Evolutionary conservation across 2,888 invertebrate species (phyloP), one percentile per base, ranked within the genome.

Genomic region (Leistus spinibarbis): DNA sequence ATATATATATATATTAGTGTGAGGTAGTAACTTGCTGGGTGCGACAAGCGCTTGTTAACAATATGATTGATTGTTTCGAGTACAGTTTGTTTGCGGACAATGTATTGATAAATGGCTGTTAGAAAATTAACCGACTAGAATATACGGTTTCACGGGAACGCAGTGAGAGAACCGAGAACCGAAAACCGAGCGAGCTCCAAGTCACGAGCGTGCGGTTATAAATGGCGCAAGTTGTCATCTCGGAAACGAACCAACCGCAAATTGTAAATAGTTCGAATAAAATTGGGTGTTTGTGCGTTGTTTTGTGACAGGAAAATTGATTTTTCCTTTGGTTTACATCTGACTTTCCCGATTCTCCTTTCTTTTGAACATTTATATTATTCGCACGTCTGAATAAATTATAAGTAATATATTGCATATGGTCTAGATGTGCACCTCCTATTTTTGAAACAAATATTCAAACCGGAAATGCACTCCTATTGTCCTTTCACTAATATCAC

Each of bases 21-120:
- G 40, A 1, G 40, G 40, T 40, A 40, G 10, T 40, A 10, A 40
- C 40, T 40, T 2, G 60, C 22, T 17, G 53, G 40, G n/a, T 17
- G 68, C 68, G 67, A 23, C 67, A 20, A 23, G 53, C 67, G 67
- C 54, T 53, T 20, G 54, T 53, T 53, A 53, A 60, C 69, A 16
- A 16, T 71, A 71, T 71, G 71, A 71, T 71, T 64, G 63, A 71
- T 71, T 71, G 71, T 71, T 57, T 24, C 54, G 64, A 71, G 64
- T 56, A 64, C 54, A 54, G 71, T 56, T 63, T 64, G 71, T 64
- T 63, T 54, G 64, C 71, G 71, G 71, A 71, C 71, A 71, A 71
- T 71, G 71, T 71, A 71, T 71, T 71, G 71, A 71, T 71, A 71
- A 71, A 71, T 71, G 71, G 71, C 71, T 71, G 71, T 71, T 71